These are phyloP conservation scores for Chaetodon trifascialis DNA, from an alignment of 2,113 vertebrate genomes.

Conservation along the genomic window DNA sequence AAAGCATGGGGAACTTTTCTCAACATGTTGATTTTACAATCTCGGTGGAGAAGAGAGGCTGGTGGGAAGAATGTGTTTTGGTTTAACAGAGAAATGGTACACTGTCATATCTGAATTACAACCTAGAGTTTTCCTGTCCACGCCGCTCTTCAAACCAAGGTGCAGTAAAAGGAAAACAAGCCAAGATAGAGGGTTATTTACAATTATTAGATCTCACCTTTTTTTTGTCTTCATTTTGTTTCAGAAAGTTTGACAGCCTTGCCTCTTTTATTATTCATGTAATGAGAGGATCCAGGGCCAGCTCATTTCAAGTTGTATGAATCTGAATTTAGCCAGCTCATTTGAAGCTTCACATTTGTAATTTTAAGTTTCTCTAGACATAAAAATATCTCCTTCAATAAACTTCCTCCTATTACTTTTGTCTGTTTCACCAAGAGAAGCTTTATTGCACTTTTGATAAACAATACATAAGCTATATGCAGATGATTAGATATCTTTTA, in stretches of 20 bases:
- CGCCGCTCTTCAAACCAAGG: slow-evolving; percentile 34
- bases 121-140: slow-evolving; percentile 48
- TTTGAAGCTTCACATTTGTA: slow-evolving; percentile 16
- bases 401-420: neutral
- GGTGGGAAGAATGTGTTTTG: slow-evolving; percentile 37
- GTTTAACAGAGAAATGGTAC: slow-evolving; percentile 66
- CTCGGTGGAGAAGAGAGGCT: slow-evolving; percentile 24
- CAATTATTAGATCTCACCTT: slow-evolving; percentile 23
- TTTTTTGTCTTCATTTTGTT: slow-evolving; percentile 22
- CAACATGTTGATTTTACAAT: slow-evolving; percentile 57
- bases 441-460: neutral
- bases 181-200: slow-evolving; percentile 25
- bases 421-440: neutral
- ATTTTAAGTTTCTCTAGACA: slow-evolving; percentile 13
- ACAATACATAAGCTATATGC: neutral
- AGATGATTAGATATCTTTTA: slow-evolving; percentile 10
- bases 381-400: slow-evolving; percentile 2
- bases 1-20: slow-evolving; percentile 31
- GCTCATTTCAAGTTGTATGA: slow-evolving; percentile 17
- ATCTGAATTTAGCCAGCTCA: slow-evolving; percentile 26
- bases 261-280: slow-evolving; percentile 22
- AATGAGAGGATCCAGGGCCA: neutral
- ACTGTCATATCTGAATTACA: slow-evolving; percentile 68
- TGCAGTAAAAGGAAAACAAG: slow-evolving; percentile 42
- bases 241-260: slow-evolving; percentile 31